Evolutionary conservation across 1,140 invertebrate genomes (phyloP).

Genomic region (Polypedilum vanderplanki): DNA sequence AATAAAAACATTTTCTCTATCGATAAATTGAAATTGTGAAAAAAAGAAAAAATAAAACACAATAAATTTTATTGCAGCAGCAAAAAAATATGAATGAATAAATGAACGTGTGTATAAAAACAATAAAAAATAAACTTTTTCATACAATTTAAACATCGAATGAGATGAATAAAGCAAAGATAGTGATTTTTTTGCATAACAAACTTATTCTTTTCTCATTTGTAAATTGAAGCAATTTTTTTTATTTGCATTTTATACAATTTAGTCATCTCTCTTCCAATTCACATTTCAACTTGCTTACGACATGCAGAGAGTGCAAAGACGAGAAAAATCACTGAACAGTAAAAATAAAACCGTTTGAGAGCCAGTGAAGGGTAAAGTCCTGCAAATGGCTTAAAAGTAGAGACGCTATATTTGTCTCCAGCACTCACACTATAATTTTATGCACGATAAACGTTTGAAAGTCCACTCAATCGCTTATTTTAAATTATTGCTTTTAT

Average conservation of each 20-base stretch:
- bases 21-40: neutral
- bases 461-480: no score
- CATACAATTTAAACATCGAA: neutral
- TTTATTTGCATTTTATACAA: neutral
- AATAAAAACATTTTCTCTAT: neutral
- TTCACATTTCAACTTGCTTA: neutral
- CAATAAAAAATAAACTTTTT: neutral
- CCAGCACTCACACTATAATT: neutral
- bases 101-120: neutral
- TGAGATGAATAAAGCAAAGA: neutral
- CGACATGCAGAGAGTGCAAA: neutral
- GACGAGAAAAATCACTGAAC: constrained; percentile 18
- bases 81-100: no score
- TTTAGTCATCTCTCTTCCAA: neutral
- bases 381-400: constrained; percentile 3
- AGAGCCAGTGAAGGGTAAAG: constrained; percentile 21
- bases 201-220: neutral
- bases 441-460: no score
- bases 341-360: constrained; percentile 21
- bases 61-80: no score
- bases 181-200: neutral
- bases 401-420: neutral
- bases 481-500: no score
- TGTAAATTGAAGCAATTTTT: neutral
- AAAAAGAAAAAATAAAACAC: no score